These are phyloP conservation scores for Siniperca undulata DNA, from an alignment of 2,797 vertebrate species.

Conservation along the genomic window DNA sequence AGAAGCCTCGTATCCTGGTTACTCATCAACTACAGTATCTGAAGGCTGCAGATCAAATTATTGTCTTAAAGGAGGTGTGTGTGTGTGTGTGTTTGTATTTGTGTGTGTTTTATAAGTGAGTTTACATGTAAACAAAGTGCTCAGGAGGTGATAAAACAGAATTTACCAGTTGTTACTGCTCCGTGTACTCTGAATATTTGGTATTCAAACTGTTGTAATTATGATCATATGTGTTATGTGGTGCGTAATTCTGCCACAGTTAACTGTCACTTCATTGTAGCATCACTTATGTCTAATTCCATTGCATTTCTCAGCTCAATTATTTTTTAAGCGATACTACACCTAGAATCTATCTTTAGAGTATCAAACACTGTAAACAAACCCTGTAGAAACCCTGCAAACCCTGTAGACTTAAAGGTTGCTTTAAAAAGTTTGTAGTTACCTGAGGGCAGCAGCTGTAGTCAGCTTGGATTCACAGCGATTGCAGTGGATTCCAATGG, in stretches of 20 bases:
- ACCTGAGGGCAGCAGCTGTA: not conserved
- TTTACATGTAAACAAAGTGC: not conserved
- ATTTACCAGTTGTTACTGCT: not conserved
- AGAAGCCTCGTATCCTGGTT: slow-evolving; percentile 93
- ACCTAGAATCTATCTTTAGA: not conserved
- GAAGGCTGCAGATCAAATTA: slow-evolving; percentile 91
- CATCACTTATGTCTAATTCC: not conserved
- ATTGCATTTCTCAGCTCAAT: slow-evolving; percentile 4
- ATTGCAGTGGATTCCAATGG: too few species aligned
- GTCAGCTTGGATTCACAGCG: too few species aligned
- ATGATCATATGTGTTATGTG: not conserved
- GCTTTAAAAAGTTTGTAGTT: slow-evolving; percentile 1
- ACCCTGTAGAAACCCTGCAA: not conserved
- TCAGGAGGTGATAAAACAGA: not conserved
- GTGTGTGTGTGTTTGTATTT: slow-evolving; percentile 37
- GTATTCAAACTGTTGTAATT: not conserved
- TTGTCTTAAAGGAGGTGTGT: slow-evolving; percentile 94
- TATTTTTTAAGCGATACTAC: not conserved
- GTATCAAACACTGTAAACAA: not conserved
- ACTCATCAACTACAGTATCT: slow-evolving; percentile 97
- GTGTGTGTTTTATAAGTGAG: not conserved
- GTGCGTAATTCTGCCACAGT: not conserved
- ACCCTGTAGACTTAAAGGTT: not conserved
- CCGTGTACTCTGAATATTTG: not conserved
- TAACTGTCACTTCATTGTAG: not conserved